Evolutionary conservation across 2,888 invertebrate species (phyloP).

Genomic region (Acronicta leporina): DNA sequence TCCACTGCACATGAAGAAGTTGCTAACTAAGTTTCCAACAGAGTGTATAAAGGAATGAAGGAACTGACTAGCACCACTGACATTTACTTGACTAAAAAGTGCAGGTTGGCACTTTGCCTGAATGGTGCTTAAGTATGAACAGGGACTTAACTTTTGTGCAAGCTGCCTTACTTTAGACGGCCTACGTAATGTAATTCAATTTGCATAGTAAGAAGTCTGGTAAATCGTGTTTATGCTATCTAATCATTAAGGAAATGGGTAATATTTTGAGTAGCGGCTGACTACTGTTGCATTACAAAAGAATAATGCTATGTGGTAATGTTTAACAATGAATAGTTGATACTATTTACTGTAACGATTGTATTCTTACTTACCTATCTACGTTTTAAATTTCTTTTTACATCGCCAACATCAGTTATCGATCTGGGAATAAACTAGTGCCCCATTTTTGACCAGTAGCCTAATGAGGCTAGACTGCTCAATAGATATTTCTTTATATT

Average conservation of each 20-base stretch:
- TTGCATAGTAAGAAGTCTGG: conserved; percentile 18
- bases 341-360: too few species aligned
- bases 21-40: conserved; percentile 30
- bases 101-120: conserved; percentile 42
- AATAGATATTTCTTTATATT: too few species aligned
- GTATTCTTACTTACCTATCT: too few species aligned
- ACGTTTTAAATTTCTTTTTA: too few species aligned
- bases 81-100: conserved; percentile 39
- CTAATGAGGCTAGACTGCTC: too few species aligned
- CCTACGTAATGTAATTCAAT: conserved; percentile 37
- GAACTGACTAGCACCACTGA: conserved; percentile 25
- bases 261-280: conserved; percentile 3
- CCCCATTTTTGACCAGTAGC: too few species aligned
- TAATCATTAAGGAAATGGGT: conserved; percentile 13
- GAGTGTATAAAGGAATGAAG: conserved; percentile 21
- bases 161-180: conserved; percentile 11
- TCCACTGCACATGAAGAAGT: conserved; percentile 11
- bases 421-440: too few species aligned
- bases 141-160: conserved; percentile 28
- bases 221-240: conserved; percentile 24
- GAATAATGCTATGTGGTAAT: not conserved
- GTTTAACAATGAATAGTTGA: too few species aligned
- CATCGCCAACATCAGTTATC: too few species aligned
- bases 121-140: conserved; percentile 18
- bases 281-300: not conserved